Percentiles rank a stretch among this genome's conserved stretches.
Conservation (phyloP, 2,888 invertebrate genomes). For the Eupsilia transversa region DNA sequence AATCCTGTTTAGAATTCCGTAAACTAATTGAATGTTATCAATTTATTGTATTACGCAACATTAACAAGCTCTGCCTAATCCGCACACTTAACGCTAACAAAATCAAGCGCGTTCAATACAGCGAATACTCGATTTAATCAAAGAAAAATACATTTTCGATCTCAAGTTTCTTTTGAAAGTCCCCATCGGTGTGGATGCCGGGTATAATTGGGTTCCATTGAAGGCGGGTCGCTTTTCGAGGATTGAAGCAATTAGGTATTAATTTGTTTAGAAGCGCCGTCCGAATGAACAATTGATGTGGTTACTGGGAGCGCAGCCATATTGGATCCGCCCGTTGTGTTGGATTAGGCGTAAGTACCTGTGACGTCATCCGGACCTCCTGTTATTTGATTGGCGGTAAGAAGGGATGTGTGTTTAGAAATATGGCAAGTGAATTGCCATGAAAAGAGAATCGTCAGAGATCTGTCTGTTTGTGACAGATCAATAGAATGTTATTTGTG, state of each 20-base stretch:
- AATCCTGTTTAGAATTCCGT: slow-evolving; percentile 16
- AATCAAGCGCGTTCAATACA: slow-evolving; percentile 48
- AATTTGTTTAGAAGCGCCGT: slow-evolving; percentile 76
- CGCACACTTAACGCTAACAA: slow-evolving; percentile 44
- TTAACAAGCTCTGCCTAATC: slow-evolving; percentile 27
- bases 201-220: slow-evolving; percentile 72
- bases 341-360: slow-evolving; percentile 53
- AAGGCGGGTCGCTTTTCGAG: slow-evolving; percentile 56
- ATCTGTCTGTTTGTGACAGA: slow-evolving; percentile 1
- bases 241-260: slow-evolving; percentile 76
- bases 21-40: slow-evolving; percentile 28
- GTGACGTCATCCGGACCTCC: slow-evolving; percentile 43
- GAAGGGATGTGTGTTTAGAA: slow-evolving; percentile 15
- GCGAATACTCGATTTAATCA: slow-evolving; percentile 69
- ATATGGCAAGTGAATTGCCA: slow-evolving; percentile 18
- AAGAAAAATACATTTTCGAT: slow-evolving; percentile 67
- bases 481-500: neutral
- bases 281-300: slow-evolving; percentile 76
- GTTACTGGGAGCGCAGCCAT: slow-evolving; percentile 66
- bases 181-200: slow-evolving; percentile 51
- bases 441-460: neutral
- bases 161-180: slow-evolving; percentile 56
- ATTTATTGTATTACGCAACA: slow-evolving; percentile 27
- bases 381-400: slow-evolving; percentile 47
- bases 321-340: slow-evolving; percentile 54